These are phyloP conservation scores for Pristionchus arcanus DNA, from an alignment of 2,888 invertebrate genomes.

Conservation along the genomic window DNA sequence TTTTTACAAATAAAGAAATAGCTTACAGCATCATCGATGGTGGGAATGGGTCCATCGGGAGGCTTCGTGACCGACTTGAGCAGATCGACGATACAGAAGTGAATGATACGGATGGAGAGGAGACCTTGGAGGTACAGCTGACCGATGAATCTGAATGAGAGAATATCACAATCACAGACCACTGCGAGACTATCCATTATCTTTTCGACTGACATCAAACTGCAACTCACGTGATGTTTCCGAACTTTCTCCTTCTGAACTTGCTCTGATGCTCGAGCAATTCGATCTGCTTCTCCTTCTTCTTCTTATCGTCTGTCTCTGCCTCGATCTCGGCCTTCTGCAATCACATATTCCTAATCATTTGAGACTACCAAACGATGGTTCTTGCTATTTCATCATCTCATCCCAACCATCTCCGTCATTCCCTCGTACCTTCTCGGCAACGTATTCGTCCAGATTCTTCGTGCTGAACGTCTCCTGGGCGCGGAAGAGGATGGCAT, in stretches of 20 bases:
- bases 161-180: neutral
- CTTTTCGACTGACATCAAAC: neutral
- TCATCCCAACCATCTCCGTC: neutral
- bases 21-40: neutral
- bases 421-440: conserved; percentile 47
- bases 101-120: conserved; percentile 66
- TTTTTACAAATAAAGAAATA: neutral
- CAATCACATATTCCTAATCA: neutral
- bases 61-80: conserved; percentile 55
- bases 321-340: conserved; percentile 58
- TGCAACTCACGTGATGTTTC: conserved; percentile 69
- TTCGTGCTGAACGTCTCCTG: conserved; percentile 65
- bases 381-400: too few species aligned
- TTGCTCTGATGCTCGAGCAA: conserved; percentile 62
- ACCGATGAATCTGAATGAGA: conserved; percentile 70
- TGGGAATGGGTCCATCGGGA: too few species aligned
- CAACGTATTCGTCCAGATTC: conserved; percentile 56
- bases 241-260: conserved; percentile 71
- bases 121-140: conserved; percentile 67
- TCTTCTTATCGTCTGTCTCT: conserved; percentile 67
- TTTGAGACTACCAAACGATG: neutral
- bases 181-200: neutral
- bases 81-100: conserved; percentile 64
- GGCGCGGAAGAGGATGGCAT: conserved; percentile 63
- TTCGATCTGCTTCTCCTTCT: conserved; percentile 59